Evolutionary conservation across 2,113 vertebrate species (phyloP).

Genomic region (Oreotrochilus melanogaster): DNA sequence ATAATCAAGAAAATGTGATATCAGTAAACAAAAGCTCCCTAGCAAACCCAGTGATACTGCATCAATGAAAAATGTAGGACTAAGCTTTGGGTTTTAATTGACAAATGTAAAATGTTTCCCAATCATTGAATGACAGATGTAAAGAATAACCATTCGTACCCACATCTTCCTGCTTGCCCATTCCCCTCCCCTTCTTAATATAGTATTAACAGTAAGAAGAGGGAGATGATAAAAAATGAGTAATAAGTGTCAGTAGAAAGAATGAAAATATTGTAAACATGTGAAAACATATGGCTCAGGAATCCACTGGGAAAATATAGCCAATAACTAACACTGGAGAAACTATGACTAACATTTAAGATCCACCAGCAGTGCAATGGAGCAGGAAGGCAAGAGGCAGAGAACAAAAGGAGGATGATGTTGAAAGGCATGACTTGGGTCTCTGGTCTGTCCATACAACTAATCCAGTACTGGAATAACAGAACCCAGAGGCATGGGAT

Average conservation of each 20-base stretch:
- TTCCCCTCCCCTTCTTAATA: neutral
- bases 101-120: neutral
- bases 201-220: neutral
- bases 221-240: constrained; percentile 8
- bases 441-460: neutral
- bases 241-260: constrained; percentile 3
- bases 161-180: neutral
- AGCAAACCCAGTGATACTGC: neutral
- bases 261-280: neutral
- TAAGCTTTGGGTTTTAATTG: neutral
- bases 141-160: neutral
- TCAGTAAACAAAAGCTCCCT: neutral
- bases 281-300: neutral
- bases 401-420: neutral
- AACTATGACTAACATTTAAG: neutral
- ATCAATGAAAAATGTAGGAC: neutral
- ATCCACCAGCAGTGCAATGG: neutral
- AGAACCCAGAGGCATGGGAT: neutral
- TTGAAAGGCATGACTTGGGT: neutral
- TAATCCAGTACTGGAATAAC: neutral
- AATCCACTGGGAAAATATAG: neutral
- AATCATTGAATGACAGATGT: neutral
- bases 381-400: neutral
- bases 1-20: neutral
- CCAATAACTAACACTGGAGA: neutral